Percentiles rank a stretch among this genome's conserved stretches.
Conservation (phyloP, 2,113 vertebrate genomes). For the Melanocharis versteri region DNA sequence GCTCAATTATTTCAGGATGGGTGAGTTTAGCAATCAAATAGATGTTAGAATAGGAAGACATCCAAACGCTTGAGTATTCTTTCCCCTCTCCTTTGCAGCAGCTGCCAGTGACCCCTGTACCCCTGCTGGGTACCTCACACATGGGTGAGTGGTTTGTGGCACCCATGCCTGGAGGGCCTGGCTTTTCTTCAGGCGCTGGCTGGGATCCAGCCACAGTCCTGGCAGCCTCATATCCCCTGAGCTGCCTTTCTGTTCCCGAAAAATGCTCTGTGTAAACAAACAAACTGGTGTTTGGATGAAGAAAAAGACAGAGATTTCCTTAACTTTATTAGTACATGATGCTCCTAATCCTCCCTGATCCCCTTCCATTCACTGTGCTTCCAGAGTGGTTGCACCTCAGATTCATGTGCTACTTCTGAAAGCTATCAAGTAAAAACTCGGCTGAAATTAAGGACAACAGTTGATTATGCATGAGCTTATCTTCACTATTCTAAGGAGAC, state of each 20-base stretch:
- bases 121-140: fast-evolving
- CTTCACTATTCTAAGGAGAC: background rate
- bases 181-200: fast-evolving
- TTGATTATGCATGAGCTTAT: background rate
- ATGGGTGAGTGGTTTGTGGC: fast-evolving
- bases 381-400: background rate
- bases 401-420: background rate
- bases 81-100: background rate
- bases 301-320: background rate
- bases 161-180: fast-evolving
- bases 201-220: background rate
- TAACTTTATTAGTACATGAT: background rate
- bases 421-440: background rate
- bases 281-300: background rate
- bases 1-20: background rate
- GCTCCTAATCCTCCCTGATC: background rate
- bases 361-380: background rate
- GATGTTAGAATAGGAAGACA: background rate
- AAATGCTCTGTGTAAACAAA: background rate
- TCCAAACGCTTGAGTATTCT: background rate
- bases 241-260: background rate
- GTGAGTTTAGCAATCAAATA: background rate
- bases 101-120: background rate
- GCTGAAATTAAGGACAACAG: background rate
- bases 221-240: fast-evolving